Evolutionary conservation across 2,888 invertebrate species (phyloP).

Genomic region (Dryococelus australis): DNA sequence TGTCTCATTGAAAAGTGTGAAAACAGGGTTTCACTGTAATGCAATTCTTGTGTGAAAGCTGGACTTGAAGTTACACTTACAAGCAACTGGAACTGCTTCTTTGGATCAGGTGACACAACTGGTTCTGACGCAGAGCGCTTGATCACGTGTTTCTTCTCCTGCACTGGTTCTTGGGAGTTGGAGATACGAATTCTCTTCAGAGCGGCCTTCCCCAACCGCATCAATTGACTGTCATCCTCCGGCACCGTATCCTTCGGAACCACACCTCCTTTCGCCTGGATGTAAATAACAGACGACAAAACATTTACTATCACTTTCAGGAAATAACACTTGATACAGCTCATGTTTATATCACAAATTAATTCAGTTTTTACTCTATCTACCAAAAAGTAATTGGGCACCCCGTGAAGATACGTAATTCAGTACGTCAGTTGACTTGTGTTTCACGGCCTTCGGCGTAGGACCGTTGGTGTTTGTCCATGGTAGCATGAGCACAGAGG

Average conservation of each 20-base stretch:
- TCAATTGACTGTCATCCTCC: conserved; percentile 57
- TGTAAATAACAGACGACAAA: neutral
- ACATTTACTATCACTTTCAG: neutral
- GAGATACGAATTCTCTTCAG: conserved; percentile 53
- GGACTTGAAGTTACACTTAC: conserved; percentile 46
- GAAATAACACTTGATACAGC: too few species aligned
- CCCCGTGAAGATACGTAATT: too few species aligned
- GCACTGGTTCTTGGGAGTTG: conserved; percentile 40
- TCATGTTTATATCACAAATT: too few species aligned
- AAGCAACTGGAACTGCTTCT: conserved; percentile 47
- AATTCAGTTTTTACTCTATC: too few species aligned
- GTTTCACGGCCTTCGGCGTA: too few species aligned
- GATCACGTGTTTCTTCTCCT: neutral
- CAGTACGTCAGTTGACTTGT: too few species aligned
- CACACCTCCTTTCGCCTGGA: conserved; percentile 46
- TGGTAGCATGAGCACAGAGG: too few species aligned
- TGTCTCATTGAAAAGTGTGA: too few species aligned
- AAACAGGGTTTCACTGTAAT: too few species aligned
- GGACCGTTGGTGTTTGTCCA: too few species aligned
- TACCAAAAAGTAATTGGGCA: too few species aligned
- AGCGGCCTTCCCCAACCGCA: conserved; percentile 60
- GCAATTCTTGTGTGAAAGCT: too few species aligned
- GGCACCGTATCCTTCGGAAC: conserved; percentile 50
- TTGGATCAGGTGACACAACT: conserved; percentile 44
- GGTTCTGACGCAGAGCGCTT: conserved; percentile 25